These are phyloP conservation scores for Xestoiulus laeticollis DNA, from an alignment of 2,888 invertebrate species.

Conservation along the genomic window DNA sequence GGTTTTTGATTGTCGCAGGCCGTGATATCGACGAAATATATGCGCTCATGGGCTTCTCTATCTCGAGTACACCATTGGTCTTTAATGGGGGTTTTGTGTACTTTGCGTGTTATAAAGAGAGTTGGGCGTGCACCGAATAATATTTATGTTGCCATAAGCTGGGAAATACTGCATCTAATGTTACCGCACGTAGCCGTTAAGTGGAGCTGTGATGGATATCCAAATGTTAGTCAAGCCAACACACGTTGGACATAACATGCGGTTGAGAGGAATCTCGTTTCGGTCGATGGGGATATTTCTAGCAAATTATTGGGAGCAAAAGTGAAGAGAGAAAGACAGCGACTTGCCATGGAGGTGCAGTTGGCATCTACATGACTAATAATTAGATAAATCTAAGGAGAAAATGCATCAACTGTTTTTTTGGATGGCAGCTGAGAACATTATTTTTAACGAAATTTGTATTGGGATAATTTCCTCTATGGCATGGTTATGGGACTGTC, in stretches of 20 bases:
- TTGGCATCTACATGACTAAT: background rate
- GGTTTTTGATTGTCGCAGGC: constrained; percentile 23
- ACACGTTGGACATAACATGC: constrained; percentile 39
- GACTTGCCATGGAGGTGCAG: background rate
- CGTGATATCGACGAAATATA: constrained; percentile 35
- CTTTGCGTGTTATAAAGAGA: constrained; percentile 39
- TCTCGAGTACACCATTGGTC: constrained; percentile 34
- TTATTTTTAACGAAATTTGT: background rate
- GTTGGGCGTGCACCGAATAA: constrained; percentile 14
- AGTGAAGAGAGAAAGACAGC: background rate
- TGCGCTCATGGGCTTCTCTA: constrained; percentile 15
- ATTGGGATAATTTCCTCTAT: background rate
- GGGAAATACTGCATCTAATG: constrained; percentile 35
- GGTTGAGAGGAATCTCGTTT: constrained; percentile 41
- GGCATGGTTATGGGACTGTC: background rate
- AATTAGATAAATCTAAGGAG: constrained; percentile 31
- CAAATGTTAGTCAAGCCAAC: constrained; percentile 40
- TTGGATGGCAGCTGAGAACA: background rate
- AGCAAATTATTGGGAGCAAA: constrained; percentile 28
- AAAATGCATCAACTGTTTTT: background rate
- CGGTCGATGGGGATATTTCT: constrained; percentile 39
- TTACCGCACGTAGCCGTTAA: constrained; percentile 39
- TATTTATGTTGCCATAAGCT: constrained; percentile 43
- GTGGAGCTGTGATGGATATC: constrained; percentile 43
- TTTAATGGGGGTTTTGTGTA: constrained; percentile 43